A percentile compares a stretch with the other conserved stretches of the same genome.
Conservation (phyloP, 2,113 vertebrate species). For the Promerops cafer region DNA sequence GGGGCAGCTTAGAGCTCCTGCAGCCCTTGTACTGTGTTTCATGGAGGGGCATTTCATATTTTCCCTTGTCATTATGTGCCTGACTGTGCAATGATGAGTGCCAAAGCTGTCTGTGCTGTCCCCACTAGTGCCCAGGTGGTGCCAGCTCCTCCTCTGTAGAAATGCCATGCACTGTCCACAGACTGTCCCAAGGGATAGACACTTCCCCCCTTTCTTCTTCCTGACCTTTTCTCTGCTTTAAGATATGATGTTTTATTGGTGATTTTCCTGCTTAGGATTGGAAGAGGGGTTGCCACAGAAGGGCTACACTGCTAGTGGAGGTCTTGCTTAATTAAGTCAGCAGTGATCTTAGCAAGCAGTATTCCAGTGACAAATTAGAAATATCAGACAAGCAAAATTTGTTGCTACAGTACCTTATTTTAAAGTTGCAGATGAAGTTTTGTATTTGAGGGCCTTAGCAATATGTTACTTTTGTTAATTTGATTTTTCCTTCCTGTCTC, state of each 20-base stretch:
- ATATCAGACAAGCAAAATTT: background rate
- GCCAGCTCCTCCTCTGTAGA: accelerated
- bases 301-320: background rate
- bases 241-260: background rate
- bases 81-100: background rate
- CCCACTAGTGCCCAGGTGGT: background rate
- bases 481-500: background rate
- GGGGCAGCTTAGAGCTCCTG: background rate
- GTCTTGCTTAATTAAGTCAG: background rate
- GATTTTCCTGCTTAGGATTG: background rate
- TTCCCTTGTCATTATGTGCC: background rate
- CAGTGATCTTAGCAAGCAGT: background rate
- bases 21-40: background rate
- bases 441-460: background rate
- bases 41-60: accelerated
- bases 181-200: background rate
- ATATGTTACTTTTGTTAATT: background rate
- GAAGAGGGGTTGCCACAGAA: background rate
- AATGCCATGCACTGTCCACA: accelerated
- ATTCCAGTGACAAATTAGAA: background rate
- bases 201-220: background rate
- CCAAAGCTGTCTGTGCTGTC: background rate
- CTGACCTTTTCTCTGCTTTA: background rate
- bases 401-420: background rate
- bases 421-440: background rate